Conservation (phyloP, 2,113 vertebrate species). For the Caranx ignobilis region DNA sequence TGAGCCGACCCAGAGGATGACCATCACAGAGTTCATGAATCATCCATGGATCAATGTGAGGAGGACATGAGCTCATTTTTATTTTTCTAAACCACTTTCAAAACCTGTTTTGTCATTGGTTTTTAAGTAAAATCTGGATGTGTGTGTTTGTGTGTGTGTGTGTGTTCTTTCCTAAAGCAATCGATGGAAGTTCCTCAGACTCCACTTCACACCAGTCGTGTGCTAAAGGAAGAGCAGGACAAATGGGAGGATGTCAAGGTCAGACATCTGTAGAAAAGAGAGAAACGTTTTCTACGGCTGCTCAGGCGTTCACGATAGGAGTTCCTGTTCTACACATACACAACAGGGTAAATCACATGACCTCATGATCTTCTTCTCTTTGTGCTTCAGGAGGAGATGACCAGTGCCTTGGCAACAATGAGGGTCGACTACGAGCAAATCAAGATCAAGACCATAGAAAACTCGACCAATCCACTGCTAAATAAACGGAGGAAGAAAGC, state of each 20-base stretch:
- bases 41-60: slow-evolving; percentile 98
- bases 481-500: slow-evolving; percentile 95
- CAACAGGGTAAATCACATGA: neutral
- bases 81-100: neutral
- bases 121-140: neutral
- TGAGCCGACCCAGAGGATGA: slow-evolving; percentile 96
- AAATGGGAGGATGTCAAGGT: slow-evolving; percentile 99
- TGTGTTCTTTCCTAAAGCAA: slow-evolving; percentile 82
- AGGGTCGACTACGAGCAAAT: slow-evolving; percentile 97
- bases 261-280: slow-evolving; percentile 28
- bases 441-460: slow-evolving; percentile 98
- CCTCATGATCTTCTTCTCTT: neutral
- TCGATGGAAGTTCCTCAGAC: slow-evolving; percentile 97
- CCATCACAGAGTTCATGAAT: slow-evolving; percentile 99
- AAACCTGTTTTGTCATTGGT: neutral
- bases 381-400: slow-evolving; percentile 95
- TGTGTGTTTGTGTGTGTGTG: slow-evolving; percentile 16
- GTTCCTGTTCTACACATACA: too few relatives aligned
- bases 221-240: slow-evolving; percentile 96
- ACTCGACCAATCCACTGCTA: slow-evolving; percentile 95
- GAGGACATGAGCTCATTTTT: slow-evolving; percentile 11
- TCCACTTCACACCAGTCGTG: slow-evolving; percentile 96
- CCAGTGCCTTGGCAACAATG: slow-evolving; percentile 98
- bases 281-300: too few relatives aligned
- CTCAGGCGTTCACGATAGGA: too few relatives aligned